Percentiles rank a stretch among this genome's conserved stretches.
phyloP scores from a whole-genome alignment of 2,797 vertebrate genomes.

The Halcyon leucocephala region DNA sequence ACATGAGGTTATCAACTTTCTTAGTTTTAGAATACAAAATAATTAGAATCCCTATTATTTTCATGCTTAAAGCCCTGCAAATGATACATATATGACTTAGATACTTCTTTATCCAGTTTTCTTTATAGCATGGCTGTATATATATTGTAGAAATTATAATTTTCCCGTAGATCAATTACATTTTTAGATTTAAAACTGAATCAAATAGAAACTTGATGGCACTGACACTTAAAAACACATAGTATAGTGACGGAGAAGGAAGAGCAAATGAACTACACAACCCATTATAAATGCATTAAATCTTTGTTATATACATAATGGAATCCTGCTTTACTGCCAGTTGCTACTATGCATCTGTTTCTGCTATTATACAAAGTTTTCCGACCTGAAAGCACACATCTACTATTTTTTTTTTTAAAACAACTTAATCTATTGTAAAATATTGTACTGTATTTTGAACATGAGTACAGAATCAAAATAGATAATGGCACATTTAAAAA shows the following conservation, averaged over 20 bases:
- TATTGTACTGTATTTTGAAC: conserved; percentile 86
- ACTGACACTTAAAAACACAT: conserved; percentile 72
- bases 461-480: conserved; percentile 85
- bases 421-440: conserved; percentile 85
- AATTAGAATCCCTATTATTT: conserved; percentile 77
- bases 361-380: conserved; percentile 82
- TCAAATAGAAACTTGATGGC: conserved; percentile 75
- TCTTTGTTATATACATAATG: conserved; percentile 83
- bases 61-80: conserved; percentile 80
- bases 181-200: conserved; percentile 75
- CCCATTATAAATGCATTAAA: conserved; percentile 80
- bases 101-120: conserved; percentile 76
- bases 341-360: conserved; percentile 81
- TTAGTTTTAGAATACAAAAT: conserved; percentile 77
- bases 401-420: conserved; percentile 80
- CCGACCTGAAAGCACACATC: conserved; percentile 78
- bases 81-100: conserved; percentile 77
- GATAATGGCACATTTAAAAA: conserved; percentile 92
- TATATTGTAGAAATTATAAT: conserved; percentile 62
- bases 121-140: conserved; percentile 74
- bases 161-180: conserved; percentile 73
- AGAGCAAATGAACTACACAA: conserved; percentile 79
- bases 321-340: conserved; percentile 81
- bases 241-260: conserved; percentile 73
- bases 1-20: conserved; percentile 67